A percentile compares a stretch with the other conserved stretches of the same genome.
phyloP scores from a whole-genome alignment of 1,140 invertebrate species.

The Monomorium pharaonis region DNA sequence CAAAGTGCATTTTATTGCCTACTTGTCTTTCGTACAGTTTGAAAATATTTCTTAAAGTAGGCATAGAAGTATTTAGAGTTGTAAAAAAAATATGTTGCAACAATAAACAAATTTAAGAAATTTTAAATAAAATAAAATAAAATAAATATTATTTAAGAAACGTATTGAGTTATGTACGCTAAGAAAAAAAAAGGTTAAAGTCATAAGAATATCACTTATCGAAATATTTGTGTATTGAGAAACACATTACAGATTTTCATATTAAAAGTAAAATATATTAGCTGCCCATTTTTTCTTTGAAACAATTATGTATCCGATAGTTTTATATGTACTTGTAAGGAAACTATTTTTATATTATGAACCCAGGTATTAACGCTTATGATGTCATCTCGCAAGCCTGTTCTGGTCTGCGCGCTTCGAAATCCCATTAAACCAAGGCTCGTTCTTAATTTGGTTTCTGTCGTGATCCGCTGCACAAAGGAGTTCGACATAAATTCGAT shows the following conservation, averaged over 20 bases:
- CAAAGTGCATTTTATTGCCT: background rate
- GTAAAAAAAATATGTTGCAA: background rate
- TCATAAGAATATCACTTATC: too few relatives aligned
- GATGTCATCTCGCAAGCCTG: slow-evolving; percentile 16
- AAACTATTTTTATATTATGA: background rate
- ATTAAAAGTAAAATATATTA: background rate
- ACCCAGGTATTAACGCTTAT: background rate
- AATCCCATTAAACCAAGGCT: slow-evolving; percentile 57
- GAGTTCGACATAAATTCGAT: slow-evolving; percentile 60
- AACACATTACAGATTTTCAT: too few relatives aligned
- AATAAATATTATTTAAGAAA: background rate
- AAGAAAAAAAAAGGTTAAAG: too few relatives aligned
- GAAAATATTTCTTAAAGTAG: background rate
- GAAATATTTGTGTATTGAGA: too few relatives aligned
- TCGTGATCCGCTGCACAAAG: slow-evolving; percentile 62
- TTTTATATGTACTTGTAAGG: background rate
- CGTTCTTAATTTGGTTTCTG: slow-evolving; percentile 61
- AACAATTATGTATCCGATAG: background rate
- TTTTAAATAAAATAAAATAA: background rate
- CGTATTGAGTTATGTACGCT: too few relatives aligned
- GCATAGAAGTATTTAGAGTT: background rate
- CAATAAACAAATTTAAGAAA: background rate
- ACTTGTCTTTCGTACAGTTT: background rate
- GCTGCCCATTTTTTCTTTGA: background rate
- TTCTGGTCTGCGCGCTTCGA: background rate